phyloP scores from a whole-genome alignment of 1,140 invertebrate species.

The Diabrotica undecimpunctata region DNA sequence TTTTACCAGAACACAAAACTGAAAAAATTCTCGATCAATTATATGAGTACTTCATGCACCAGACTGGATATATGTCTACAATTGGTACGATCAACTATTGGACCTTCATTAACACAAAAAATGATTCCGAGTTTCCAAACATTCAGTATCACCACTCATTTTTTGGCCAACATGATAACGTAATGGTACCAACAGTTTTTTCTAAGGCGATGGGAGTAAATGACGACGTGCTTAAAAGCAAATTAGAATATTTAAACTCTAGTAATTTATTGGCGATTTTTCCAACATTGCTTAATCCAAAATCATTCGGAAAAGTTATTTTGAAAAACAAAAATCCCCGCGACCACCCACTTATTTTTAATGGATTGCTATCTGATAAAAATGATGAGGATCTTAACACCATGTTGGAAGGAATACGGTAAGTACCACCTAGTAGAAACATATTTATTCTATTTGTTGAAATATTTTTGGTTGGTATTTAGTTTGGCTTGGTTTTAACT shows the following conservation, averaged over 20 bases:
- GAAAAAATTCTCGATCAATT: slow-evolving; percentile 15
- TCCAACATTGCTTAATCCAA: slow-evolving; percentile 69
- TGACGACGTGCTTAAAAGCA: slow-evolving; percentile 12
- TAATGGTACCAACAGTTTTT: slow-evolving; percentile 18
- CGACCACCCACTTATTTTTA: slow-evolving; percentile 63
- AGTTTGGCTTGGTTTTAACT: too few species aligned
- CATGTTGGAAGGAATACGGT: slow-evolving; percentile 48
- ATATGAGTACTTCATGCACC: slow-evolving; percentile 31
- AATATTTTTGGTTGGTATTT: too few species aligned
- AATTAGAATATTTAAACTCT: slow-evolving; percentile 19
- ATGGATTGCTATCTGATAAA: slow-evolving; percentile 60
- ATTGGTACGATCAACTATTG: slow-evolving; percentile 26
- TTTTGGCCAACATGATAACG: slow-evolving; percentile 9
- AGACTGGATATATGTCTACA: slow-evolving; percentile 26
- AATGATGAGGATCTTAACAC: slow-evolving; percentile 49
- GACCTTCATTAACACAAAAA: slow-evolving; percentile 29
- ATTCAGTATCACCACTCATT: slow-evolving; percentile 50
- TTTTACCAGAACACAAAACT: not conserved
- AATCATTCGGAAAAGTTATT: slow-evolving; percentile 57
- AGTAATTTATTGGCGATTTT: slow-evolving; percentile 37
- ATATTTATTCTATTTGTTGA: too few species aligned
- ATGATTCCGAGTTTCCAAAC: slow-evolving; percentile 30
- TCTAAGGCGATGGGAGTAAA: slow-evolving; percentile 8
- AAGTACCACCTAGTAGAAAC: slow-evolving; percentile 18
- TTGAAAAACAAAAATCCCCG: slow-evolving; percentile 57